Evolutionary conservation across 1,140 invertebrate genomes (phyloP).

Genomic region (Aricia agestis): DNA sequence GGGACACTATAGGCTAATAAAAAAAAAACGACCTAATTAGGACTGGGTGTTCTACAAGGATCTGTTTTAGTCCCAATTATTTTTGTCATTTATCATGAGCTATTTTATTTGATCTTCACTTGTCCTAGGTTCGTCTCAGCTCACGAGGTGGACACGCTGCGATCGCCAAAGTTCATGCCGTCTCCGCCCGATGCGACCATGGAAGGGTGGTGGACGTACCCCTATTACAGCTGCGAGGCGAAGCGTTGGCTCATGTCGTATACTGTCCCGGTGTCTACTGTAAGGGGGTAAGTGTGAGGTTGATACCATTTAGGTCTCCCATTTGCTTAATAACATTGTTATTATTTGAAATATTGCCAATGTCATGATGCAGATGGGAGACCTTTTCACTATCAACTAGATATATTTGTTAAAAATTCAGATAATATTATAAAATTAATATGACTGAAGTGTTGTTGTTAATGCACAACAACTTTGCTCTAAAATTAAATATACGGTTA

Average conservation of each 20-base stretch:
- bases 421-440: too few species aligned
- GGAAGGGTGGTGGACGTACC: constrained; percentile 87
- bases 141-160: constrained; percentile 67
- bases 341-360: too few species aligned
- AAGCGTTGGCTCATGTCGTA: constrained; percentile 87
- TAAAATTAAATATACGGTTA: too few species aligned
- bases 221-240: constrained; percentile 85
- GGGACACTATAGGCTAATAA: too few species aligned
- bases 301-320: background rate
- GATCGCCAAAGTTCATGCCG: constrained; percentile 84
- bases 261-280: constrained; percentile 82
- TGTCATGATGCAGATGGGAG: too few species aligned
- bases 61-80: background rate
- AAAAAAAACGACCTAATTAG: too few species aligned
- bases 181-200: constrained; percentile 80
- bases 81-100: background rate
- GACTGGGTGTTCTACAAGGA: background rate
- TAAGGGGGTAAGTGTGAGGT: constrained; percentile 67
- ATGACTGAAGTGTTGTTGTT: too few species aligned
- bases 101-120: background rate
- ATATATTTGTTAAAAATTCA: too few species aligned
- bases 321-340: too few species aligned
- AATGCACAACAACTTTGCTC: too few species aligned
- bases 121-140: constrained; percentile 62
- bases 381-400: too few species aligned